These are phyloP conservation scores for Kryphioiulus occultus DNA, from an alignment of 2,888 invertebrate species.

Conservation along the genomic window DNA sequence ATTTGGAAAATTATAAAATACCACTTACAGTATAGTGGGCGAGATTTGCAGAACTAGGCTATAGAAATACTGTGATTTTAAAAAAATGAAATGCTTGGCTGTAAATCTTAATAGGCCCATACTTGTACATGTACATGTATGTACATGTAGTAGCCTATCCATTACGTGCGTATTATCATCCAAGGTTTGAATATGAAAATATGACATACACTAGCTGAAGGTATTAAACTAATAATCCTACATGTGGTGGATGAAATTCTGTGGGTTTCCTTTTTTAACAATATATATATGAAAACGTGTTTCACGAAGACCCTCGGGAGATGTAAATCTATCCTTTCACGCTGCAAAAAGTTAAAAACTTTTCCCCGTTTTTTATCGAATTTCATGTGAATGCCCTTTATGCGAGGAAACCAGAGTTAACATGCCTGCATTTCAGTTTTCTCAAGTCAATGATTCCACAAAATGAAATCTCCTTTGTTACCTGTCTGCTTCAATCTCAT, in stretches of 20 bases:
- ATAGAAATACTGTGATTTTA: neutral
- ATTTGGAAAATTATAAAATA: too few relatives aligned
- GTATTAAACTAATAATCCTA: constrained; percentile 5
- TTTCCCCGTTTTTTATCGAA: neutral
- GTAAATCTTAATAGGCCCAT: neutral
- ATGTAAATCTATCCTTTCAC: neutral
- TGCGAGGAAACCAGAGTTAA: neutral
- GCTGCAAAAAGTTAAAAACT: neutral
- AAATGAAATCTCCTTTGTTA: neutral
- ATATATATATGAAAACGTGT: neutral
- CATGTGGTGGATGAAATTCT: neutral
- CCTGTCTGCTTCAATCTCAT: neutral
- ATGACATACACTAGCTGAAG: neutral
- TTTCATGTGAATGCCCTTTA: neutral
- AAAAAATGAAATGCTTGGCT: neutral
- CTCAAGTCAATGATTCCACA: neutral
- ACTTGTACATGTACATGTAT: neutral
- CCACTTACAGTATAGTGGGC: too few relatives aligned
- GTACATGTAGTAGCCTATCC: neutral
- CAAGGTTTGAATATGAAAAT: neutral
- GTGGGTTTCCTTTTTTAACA: neutral
- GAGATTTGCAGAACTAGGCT: too few relatives aligned
- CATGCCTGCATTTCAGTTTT: neutral
- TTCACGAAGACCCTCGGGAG: constrained; percentile 5
- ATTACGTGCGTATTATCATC: neutral